These are phyloP conservation scores for Cacatua alba DNA, from an alignment of 2,113 vertebrate species.

Conservation along the genomic window DNA sequence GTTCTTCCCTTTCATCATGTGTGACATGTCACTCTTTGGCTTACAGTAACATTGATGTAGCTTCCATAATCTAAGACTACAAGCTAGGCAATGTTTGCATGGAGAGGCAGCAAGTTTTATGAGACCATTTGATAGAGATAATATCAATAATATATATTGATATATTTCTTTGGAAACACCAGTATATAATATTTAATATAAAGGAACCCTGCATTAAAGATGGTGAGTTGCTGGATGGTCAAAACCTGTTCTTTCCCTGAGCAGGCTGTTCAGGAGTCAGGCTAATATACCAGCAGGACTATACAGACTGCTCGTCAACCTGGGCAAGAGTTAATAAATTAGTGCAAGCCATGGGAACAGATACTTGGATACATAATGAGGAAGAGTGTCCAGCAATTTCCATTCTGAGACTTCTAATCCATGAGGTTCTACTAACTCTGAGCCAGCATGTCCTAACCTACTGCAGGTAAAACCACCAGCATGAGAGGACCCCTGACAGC, in stretches of 20 bases:
- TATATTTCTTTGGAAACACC: neutral
- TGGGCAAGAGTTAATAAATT: neutral
- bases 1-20: neutral
- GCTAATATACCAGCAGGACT: neutral
- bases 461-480: neutral
- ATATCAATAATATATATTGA: neutral
- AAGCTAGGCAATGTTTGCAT: neutral
- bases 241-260: neutral
- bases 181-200: neutral
- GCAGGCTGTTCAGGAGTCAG: neutral
- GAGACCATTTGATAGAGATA: neutral
- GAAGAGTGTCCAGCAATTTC: neutral
- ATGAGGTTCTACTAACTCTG: neutral
- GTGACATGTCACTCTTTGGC: neutral
- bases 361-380: neutral
- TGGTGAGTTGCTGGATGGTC: neutral
- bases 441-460: neutral
- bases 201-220: neutral
- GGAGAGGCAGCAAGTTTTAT: neutral
- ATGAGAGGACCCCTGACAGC: neutral
- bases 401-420: neutral
- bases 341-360: neutral
- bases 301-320: neutral
- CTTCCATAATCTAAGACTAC: neutral
- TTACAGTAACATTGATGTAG: neutral